Evolutionary conservation across 2,888 invertebrate species (phyloP).

Genomic region (Acanthacorydalis orientalis): DNA sequence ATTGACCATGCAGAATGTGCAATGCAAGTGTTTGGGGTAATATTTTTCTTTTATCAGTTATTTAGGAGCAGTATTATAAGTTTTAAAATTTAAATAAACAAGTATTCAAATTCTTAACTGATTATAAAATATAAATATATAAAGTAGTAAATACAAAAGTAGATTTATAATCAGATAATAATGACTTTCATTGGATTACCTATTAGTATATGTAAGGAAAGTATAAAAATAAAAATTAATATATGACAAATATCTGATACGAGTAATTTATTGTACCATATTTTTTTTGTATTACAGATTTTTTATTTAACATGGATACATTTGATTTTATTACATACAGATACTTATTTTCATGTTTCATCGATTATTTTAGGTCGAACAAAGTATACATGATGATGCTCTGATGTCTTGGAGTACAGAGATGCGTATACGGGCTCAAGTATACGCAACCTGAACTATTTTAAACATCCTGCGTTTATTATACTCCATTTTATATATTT

Average conservation of each 20-base stretch:
- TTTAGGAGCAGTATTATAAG: too few species aligned
- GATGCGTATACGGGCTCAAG: conserved; percentile 5
- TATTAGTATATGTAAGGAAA: background rate
- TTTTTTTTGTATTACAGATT: background rate
- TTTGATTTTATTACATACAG: background rate
- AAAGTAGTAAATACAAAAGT: too few species aligned
- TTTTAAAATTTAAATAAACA: too few species aligned
- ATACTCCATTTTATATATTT: background rate
- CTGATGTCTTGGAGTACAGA: background rate
- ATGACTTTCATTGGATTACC: background rate
- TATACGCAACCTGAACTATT: conserved; percentile 4
- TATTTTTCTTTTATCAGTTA: too few species aligned
- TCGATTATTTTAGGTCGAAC: conserved; percentile 1
- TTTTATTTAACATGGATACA: background rate
- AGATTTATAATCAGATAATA: background rate
- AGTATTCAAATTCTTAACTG: too few species aligned
- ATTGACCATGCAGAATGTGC: too few species aligned
- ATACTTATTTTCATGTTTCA: background rate
- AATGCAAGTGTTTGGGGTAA: too few species aligned
- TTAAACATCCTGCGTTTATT: background rate
- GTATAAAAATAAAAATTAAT: background rate
- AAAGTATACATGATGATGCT: conserved; percentile 3
- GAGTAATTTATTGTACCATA: too few species aligned
- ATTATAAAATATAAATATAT: too few species aligned
- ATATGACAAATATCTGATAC: background rate